Percentiles rank a stretch among this genome's conserved stretches.
Conservation (phyloP, 2,888 invertebrate species). For the Malacosoma neustria region DNA sequence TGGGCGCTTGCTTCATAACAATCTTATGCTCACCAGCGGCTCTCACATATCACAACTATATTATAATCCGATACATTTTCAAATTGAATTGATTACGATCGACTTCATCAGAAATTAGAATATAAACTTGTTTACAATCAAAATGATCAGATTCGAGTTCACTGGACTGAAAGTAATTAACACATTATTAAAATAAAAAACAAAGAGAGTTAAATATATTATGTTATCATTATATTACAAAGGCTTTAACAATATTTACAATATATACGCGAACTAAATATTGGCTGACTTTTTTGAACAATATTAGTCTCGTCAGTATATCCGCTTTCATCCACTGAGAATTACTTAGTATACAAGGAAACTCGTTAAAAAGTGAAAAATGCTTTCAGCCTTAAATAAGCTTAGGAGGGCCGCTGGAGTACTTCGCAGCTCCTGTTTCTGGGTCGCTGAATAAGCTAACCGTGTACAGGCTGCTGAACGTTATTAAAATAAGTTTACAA, state of each 20-base stretch:
- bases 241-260: too few relatives aligned
- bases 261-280: too few relatives aligned
- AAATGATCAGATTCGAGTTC: too few relatives aligned
- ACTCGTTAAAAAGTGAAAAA: constrained; percentile 28
- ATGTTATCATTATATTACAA: too few relatives aligned
- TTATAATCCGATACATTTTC: too few relatives aligned
- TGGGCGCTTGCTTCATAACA: constrained; percentile 72
- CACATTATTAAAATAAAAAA: too few relatives aligned
- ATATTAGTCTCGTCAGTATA: constrained; percentile 1
- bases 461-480: constrained; percentile 56
- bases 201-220: too few relatives aligned
- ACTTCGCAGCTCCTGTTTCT: constrained; percentile 64
- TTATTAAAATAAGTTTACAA: background rate
- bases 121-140: too few relatives aligned
- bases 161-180: too few relatives aligned
- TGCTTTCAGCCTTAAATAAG: constrained; percentile 26
- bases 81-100: too few relatives aligned
- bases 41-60: constrained; percentile 15
- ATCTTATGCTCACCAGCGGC: constrained; percentile 25
- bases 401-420: constrained; percentile 54
- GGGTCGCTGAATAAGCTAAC: constrained; percentile 61
- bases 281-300: too few relatives aligned
- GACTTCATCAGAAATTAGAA: too few relatives aligned
- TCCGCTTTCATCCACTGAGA: constrained; percentile 2
- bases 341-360: constrained; percentile 9